Base-by-base conservation (phyloP, 2,113 vertebrate genomes). In the Oxygymnocypris stewartii region DNA sequence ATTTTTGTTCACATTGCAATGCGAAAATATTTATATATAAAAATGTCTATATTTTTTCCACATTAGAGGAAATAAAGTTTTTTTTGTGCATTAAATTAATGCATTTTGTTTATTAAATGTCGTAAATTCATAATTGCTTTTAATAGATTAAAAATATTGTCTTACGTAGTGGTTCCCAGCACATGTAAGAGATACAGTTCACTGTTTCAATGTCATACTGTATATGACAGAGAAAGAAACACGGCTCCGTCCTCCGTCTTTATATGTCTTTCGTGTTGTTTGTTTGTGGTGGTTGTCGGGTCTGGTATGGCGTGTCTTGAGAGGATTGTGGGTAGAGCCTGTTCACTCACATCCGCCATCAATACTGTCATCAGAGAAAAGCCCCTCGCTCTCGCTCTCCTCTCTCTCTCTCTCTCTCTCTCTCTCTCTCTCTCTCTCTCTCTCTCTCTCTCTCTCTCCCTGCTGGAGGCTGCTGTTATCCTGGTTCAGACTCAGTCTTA, bases 351-450 rank as follows among this genome's bases (percentile, higher is more conserved):
- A 82, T 71, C 63, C 81, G 31, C 63, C 81, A 82, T 82, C 65
- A 82, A 82, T 82, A 82, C 65, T 82, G 63, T 82, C 42, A 82
- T 82, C 25, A 82, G 81, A 71, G 81, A 51, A 49, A 82, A 51
- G 42, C 42, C 80, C 63, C 76, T 18, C 23, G 2, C 74, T 77
- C n/a, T 0, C 74, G 14, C 42, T 16, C 40, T 6, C 73, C n/a
- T n/a, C n/a, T n/a, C n/a, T n/a, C n/a, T n/a, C n/a, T n/a, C n/a
- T n/a, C n/a, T n/a, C n/a, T n/a, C n/a, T n/a, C n/a, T n/a, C n/a
- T n/a, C 73, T 14, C 74, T 31, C 76, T 18, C 23, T 1, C 74
- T 77, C n/a, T 0, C 74, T 25, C 42, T 16, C 40, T 6, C 73
- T 76, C 42, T 0, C n/a, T 25, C 73, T 14, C 74, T 8, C 74